phyloP scores from a whole-genome alignment of 92 coral and sea anemone genomes.

The Zoanthus solanderi region DNA sequence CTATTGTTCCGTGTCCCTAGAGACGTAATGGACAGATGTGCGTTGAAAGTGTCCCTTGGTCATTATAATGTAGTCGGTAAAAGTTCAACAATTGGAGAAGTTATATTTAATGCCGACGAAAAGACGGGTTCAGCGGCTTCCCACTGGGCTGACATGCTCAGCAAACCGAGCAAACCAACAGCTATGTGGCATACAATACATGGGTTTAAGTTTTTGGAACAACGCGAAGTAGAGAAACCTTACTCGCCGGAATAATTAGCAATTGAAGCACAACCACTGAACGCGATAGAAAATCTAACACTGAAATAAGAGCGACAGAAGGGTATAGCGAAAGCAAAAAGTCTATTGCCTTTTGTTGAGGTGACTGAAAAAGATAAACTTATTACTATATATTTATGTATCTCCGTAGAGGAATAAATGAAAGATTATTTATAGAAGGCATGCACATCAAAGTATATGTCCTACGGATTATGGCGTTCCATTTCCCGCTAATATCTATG shows the following conservation, averaged over 20 bases:
- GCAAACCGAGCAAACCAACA: slow-evolving; percentile 71
- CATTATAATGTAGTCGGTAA: slow-evolving; percentile 88
- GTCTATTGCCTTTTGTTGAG: no score
- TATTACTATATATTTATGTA: no score
- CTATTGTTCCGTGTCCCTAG: slow-evolving; percentile 82
- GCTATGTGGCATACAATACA: slow-evolving; percentile 90
- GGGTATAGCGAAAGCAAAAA: no score
- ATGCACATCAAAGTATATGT: no score
- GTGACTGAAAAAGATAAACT: no score
- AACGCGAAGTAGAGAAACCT: slow-evolving; percentile 74
- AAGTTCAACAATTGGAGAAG: slow-evolving; percentile 82
- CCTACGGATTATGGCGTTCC: no score
- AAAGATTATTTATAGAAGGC: no score
- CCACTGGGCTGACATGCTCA: slow-evolving; percentile 82
- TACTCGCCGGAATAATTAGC: slow-evolving; percentile 43
- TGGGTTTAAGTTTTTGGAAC: slow-evolving; percentile 84
- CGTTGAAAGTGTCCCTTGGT: slow-evolving; percentile 76
- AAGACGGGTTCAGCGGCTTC: slow-evolving; percentile 85
- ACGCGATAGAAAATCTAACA: no score
- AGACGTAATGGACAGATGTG: slow-evolving; percentile 63
- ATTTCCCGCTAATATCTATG: no score
- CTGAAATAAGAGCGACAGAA: no score
- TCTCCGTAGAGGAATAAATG: no score
- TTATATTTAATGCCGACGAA: slow-evolving; percentile 72
- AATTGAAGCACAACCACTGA: no score